These are phyloP conservation scores for Oryzias curvinotus DNA, from an alignment of 2,113 vertebrate genomes.

Conservation along the genomic window DNA sequence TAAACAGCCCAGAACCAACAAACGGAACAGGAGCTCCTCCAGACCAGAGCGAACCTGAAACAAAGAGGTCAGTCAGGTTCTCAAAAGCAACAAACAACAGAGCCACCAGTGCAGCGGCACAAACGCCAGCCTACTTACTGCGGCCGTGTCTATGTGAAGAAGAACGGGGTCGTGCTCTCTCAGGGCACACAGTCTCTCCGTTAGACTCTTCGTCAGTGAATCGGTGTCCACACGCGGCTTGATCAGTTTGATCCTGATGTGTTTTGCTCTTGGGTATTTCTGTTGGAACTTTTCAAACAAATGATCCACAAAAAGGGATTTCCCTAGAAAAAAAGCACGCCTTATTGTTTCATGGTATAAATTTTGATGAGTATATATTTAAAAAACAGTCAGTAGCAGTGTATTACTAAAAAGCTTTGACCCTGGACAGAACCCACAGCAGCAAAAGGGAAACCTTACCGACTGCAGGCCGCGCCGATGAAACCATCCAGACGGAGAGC, in stretches of 20 bases:
- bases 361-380: too few relatives aligned
- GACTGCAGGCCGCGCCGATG: conserved; percentile 76
- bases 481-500: conserved; percentile 73
- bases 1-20: conserved; percentile 73
- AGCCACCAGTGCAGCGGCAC: background rate
- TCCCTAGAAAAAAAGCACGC: conserved; percentile 52
- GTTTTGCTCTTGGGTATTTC: conserved; percentile 35
- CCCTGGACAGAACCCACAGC: too few relatives aligned
- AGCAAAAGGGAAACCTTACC: conserved; percentile 50
- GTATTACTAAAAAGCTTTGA: too few relatives aligned
- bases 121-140: conserved; percentile 47
- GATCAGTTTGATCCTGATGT: conserved; percentile 64
- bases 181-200: conserved; percentile 32
- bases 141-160: conserved; percentile 74
- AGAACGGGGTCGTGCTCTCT: conserved; percentile 66
- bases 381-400: too few relatives aligned
- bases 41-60: conserved; percentile 67
- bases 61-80: background rate
- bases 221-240: conserved; percentile 63
- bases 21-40: conserved; percentile 70
- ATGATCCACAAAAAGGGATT: conserved; percentile 74
- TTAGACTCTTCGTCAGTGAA: conserved; percentile 61
- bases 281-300: conserved; percentile 64
- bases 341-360: too few relatives aligned
- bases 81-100: background rate